Evolutionary conservation across 2,797 vertebrate genomes (phyloP).

Genomic region (Phoeniculus purpureus): DNA sequence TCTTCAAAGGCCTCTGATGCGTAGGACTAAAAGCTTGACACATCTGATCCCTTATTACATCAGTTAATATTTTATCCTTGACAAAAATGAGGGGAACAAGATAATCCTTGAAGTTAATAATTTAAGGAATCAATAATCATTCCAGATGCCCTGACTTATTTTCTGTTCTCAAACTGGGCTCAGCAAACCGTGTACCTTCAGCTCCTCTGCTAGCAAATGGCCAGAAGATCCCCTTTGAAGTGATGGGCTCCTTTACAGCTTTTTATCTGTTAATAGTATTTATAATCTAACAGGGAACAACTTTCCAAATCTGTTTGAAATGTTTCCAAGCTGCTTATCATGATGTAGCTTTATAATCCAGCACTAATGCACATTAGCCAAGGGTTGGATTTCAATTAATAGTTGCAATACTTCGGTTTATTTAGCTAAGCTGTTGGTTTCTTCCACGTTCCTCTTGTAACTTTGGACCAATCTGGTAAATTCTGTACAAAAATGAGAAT

Average conservation of each 20-base stretch:
- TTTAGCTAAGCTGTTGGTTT: slow-evolving; percentile 22
- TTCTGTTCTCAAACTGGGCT: slow-evolving; percentile 25
- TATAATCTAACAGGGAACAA: slow-evolving; percentile 42
- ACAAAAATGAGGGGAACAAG: not conserved
- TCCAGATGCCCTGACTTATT: not conserved
- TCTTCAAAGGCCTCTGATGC: not conserved
- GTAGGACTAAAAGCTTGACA: not conserved
- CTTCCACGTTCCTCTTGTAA: not conserved
- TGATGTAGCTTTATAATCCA: slow-evolving; percentile 46
- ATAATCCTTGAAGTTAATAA: slow-evolving; percentile 27
- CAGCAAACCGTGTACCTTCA: not conserved
- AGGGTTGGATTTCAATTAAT: slow-evolving; percentile 62
- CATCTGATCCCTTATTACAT: not conserved
- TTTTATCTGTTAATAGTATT: slow-evolving; percentile 59
- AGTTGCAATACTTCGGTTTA: slow-evolving; percentile 15
- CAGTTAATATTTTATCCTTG: slow-evolving; percentile 6
- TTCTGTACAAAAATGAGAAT: rapidly evolving
- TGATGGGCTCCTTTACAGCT: not conserved
- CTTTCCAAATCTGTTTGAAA: slow-evolving; percentile 63
- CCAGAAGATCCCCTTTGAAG: slow-evolving; percentile 53
- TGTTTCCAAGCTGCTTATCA: slow-evolving; percentile 66
- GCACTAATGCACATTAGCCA: slow-evolving; percentile 59
- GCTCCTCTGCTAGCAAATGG: not conserved
- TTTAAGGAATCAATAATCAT: slow-evolving; percentile 1
- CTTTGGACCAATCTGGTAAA: not conserved